Evolutionary conservation across 2,888 invertebrate genomes (phyloP).

Genomic region (Hipparchia sbordonii): DNA sequence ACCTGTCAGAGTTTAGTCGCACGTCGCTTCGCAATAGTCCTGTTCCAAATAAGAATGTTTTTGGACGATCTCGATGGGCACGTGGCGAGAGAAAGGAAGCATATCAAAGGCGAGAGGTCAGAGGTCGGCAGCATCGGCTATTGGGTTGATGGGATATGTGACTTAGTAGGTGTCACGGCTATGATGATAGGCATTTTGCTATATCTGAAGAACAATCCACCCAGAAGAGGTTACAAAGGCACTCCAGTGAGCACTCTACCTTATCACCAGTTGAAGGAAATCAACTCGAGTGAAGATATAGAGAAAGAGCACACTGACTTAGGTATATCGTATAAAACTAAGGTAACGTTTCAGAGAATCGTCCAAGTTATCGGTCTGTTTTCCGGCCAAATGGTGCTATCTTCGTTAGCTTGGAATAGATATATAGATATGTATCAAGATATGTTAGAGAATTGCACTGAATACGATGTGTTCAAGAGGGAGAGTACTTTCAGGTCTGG

Average conservation of each 20-base stretch:
- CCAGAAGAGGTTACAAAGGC: slow-evolving; percentile 85
- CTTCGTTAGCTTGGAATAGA: slow-evolving; percentile 92
- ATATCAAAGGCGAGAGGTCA: slow-evolving; percentile 89
- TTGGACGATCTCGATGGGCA: slow-evolving; percentile 94
- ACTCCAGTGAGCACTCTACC: slow-evolving; percentile 85
- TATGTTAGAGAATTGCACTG: slow-evolving; percentile 85
- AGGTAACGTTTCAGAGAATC: slow-evolving; percentile 86
- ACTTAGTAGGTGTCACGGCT: slow-evolving; percentile 88
- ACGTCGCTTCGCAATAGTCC: slow-evolving; percentile 87
- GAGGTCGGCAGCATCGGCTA: slow-evolving; percentile 92
- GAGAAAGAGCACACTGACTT: slow-evolving; percentile 75
- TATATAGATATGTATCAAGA: slow-evolving; percentile 92
- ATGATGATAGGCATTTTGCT: slow-evolving; percentile 87
- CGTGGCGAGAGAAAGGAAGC: slow-evolving; percentile 89
- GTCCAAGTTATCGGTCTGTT: slow-evolving; percentile 85
- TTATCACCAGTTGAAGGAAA: slow-evolving; percentile 74
- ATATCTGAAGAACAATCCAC: slow-evolving; percentile 88
- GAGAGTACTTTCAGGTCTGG: slow-evolving; percentile 86
- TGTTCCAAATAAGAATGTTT: slow-evolving; percentile 92
- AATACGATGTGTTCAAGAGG: slow-evolving; percentile 76
- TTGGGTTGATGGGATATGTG: slow-evolving; percentile 92
- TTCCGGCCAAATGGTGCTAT: slow-evolving; percentile 87
- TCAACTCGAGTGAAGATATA: slow-evolving; percentile 70
- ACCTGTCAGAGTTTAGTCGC: slow-evolving; percentile 88
- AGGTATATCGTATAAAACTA: slow-evolving; percentile 85